A percentile compares a stretch with the other conserved stretches of the same genome.
Evolutionary conservation across 2,888 invertebrate species (phyloP).

Genomic region (Catocala sponsa): DNA sequence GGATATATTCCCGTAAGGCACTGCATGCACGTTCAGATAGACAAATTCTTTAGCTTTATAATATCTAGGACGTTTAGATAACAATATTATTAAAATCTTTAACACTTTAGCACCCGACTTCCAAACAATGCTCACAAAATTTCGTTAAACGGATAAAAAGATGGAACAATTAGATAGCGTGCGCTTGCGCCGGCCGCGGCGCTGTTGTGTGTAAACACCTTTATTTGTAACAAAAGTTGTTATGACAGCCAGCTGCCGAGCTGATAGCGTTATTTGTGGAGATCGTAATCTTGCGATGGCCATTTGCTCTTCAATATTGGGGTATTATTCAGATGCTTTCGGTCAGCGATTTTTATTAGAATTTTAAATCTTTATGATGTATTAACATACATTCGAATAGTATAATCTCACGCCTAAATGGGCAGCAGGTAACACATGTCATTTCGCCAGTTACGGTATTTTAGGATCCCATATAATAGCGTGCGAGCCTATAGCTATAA

Average conservation of each 20-base stretch:
- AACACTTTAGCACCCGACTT: constrained; percentile 53
- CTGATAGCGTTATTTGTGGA: constrained; percentile 66
- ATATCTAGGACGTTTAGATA: too few species aligned
- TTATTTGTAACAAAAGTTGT: constrained; percentile 79
- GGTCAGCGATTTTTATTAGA: neutral
- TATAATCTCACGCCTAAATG: too few species aligned
- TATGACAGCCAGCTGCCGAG: constrained; percentile 79
- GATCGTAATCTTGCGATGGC: constrained; percentile 39
- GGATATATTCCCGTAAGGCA: too few species aligned
- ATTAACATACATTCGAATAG: too few species aligned
- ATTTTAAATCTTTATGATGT: too few species aligned
- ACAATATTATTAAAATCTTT: constrained; percentile 1
- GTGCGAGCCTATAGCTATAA: too few species aligned
- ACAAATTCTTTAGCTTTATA: too few species aligned
- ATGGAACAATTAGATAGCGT: constrained; percentile 79
- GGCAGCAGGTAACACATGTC: too few species aligned
- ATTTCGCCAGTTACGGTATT: too few species aligned
- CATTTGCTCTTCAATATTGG: constrained; percentile 25
- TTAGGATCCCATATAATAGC: too few species aligned
- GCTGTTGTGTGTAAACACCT: constrained; percentile 82
- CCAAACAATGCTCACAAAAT: constrained; percentile 50
- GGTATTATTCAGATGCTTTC: constrained; percentile 17
- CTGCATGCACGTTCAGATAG: too few species aligned
- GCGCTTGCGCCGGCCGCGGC: constrained; percentile 40
- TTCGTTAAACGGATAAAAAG: constrained; percentile 77